Evolutionary conservation across 2,797 vertebrate genomes (phyloP).

Genomic region (Anas bernieri): DNA sequence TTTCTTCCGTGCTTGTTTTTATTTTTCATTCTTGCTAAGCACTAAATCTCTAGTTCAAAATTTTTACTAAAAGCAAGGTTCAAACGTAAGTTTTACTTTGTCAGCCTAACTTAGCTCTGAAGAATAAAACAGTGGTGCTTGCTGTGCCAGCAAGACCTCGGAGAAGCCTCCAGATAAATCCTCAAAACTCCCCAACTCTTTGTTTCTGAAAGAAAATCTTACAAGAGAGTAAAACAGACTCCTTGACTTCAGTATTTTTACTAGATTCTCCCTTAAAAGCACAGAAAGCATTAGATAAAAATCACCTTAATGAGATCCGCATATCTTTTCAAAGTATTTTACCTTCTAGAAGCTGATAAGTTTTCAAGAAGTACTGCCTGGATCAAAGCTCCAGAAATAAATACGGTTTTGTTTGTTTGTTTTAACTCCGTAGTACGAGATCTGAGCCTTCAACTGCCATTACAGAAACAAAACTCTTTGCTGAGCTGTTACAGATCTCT

Average conservation of each 20-base stretch:
- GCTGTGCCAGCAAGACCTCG: conserved; percentile 53
- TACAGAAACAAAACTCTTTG: not conserved
- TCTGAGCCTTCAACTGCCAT: not conserved
- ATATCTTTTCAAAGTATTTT: conserved; percentile 54
- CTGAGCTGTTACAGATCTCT: not conserved
- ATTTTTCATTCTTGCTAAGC: not conserved
- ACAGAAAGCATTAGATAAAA: conserved; percentile 49
- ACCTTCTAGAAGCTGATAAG: conserved; percentile 16
- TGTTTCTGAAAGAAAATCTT: not conserved
- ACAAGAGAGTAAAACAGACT: not conserved
- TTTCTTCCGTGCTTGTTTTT: conserved; percentile 5
- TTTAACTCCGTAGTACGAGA: not conserved
- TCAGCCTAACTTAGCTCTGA: conserved; percentile 52
- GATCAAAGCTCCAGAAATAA: conserved; percentile 1
- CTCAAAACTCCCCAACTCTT: not conserved
- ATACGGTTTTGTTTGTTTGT: not conserved
- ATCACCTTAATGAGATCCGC: conserved; percentile 51
- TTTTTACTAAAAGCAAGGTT: conserved; percentile 17
- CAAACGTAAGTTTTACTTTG: conserved; percentile 52
- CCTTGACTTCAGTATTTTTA: conserved; percentile 60
- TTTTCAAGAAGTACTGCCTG: not conserved
- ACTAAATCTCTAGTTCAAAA: not conserved
- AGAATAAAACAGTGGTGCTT: conserved; percentile 57
- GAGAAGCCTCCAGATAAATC: conserved; percentile 10
- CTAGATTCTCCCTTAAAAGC: conserved; percentile 50